These are phyloP conservation scores for Clitarchus hookeri DNA, from an alignment of 2,888 invertebrate species.

Conservation along the genomic window DNA sequence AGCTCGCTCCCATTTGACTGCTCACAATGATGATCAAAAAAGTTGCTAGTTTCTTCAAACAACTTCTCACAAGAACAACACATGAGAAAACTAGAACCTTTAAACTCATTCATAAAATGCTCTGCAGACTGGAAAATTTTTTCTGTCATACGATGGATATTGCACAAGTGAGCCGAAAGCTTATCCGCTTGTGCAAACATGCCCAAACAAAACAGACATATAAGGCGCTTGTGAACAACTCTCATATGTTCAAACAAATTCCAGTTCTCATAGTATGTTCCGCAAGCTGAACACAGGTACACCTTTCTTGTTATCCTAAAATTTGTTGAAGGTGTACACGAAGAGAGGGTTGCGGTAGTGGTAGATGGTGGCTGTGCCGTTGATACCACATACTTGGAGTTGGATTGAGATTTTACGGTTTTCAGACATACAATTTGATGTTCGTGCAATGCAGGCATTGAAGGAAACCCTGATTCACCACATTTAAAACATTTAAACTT, in stretches of 20 bases:
- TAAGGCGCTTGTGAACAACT: conserved; percentile 78
- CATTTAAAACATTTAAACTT: conserved; percentile 78
- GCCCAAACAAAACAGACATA: conserved; percentile 82
- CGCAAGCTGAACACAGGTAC: conserved; percentile 80
- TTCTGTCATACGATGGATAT: conserved; percentile 78
- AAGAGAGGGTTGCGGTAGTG: conserved; percentile 56
- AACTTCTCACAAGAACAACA: conserved; percentile 81
- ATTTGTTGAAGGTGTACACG: conserved; percentile 56
- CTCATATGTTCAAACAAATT: conserved; percentile 84
- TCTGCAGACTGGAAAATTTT: conserved; percentile 68
- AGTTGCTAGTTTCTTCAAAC: conserved; percentile 75
- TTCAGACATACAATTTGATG: conserved; percentile 67
- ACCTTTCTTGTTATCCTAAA: conserved; percentile 76
- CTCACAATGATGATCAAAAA: conserved; percentile 72
- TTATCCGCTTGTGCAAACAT: conserved; percentile 82
- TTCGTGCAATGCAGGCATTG: conserved; percentile 68
- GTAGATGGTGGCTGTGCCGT: conserved; percentile 48
- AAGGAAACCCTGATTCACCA: conserved; percentile 68
- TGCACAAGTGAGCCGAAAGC: conserved; percentile 74
- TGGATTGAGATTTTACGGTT: conserved; percentile 32
- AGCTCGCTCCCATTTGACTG: conserved; percentile 43
- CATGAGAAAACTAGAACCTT: conserved; percentile 73
- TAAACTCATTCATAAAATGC: conserved; percentile 68
- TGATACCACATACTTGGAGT: neutral
- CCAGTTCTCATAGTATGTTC: conserved; percentile 85